phyloP scores from a whole-genome alignment of 1,140 invertebrate species.

The Sitobion miscanthi region DNA sequence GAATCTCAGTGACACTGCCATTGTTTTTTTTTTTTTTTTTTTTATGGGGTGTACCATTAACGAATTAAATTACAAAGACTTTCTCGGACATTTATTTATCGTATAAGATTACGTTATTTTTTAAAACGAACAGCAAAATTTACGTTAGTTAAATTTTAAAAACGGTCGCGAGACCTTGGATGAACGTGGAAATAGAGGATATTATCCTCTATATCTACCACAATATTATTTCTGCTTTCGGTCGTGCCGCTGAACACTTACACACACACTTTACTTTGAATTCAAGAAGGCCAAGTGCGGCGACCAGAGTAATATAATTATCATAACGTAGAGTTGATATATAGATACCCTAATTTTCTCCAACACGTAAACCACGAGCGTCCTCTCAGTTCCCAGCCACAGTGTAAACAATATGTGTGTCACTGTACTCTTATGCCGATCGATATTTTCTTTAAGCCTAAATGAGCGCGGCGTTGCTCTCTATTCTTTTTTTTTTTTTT shows the following conservation, averaged over 20 bases:
- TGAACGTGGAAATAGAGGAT: not conserved
- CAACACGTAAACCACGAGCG: not conserved
- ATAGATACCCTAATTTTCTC: not conserved
- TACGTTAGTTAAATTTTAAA: not conserved
- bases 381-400: not conserved
- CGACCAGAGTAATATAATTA: not conserved
- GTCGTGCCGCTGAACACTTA: not conserved
- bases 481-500: not conserved
- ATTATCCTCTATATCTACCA: not conserved
- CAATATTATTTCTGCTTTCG: not conserved
- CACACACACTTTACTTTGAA: not conserved
- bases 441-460: not conserved
- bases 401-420: not conserved
- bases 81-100: not conserved
- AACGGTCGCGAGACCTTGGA: not conserved
- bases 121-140: not conserved
- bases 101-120: not conserved
- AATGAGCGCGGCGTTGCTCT: not conserved
- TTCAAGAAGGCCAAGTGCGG: not conserved
- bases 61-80: not conserved
- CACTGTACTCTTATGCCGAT: not conserved
- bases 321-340: not conserved
- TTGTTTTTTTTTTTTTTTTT: not conserved
- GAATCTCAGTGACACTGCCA: not conserved
- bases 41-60: not conserved